Evolutionary conservation across 2,888 invertebrate genomes (phyloP).

Genomic region (Zootermopsis nevadensis): DNA sequence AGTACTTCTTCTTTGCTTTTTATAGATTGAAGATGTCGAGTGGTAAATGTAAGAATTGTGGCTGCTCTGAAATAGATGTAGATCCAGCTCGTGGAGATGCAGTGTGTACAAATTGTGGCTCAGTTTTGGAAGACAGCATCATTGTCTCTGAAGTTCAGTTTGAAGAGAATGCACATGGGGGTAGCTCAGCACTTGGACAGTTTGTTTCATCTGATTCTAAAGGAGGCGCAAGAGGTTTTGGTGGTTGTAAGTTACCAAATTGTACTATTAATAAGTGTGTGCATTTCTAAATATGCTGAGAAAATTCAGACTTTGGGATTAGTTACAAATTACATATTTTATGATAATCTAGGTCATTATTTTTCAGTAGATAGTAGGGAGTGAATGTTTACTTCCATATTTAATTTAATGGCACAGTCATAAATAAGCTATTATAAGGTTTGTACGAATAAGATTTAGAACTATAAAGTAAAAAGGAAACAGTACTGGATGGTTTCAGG

Average conservation of each 20-base stretch:
- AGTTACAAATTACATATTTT: too few species aligned
- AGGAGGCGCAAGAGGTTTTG: constrained; percentile 85
- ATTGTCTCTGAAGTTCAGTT: constrained; percentile 98
- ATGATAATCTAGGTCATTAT: too few species aligned
- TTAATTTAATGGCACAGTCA: too few species aligned
- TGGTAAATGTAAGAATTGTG: constrained; percentile 89
- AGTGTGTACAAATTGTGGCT: constrained; percentile 96
- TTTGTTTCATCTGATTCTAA: constrained; percentile 92
- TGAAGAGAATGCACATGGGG: constrained; percentile 91
- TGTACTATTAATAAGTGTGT: too few species aligned
- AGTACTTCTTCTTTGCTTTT: not conserved
- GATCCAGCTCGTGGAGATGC: constrained; percentile 95
- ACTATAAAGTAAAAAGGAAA: too few species aligned
- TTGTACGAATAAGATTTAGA: too few species aligned
- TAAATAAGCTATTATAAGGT: too few species aligned
- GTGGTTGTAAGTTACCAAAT: constrained; percentile 68
- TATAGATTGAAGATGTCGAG: constrained; percentile 58
- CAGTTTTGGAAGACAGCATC: constrained; percentile 94
- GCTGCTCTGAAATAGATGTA: constrained; percentile 91
- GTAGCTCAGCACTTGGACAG: constrained; percentile 89
- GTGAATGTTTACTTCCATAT: too few species aligned
- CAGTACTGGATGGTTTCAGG: too few species aligned
- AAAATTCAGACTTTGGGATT: too few species aligned
- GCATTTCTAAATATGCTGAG: too few species aligned
- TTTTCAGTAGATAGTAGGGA: too few species aligned